Evolutionary conservation across 2,888 invertebrate species (phyloP), one percentile per base, ranked within the genome.

Genomic region (Xanthorhoe spadicearia): DNA sequence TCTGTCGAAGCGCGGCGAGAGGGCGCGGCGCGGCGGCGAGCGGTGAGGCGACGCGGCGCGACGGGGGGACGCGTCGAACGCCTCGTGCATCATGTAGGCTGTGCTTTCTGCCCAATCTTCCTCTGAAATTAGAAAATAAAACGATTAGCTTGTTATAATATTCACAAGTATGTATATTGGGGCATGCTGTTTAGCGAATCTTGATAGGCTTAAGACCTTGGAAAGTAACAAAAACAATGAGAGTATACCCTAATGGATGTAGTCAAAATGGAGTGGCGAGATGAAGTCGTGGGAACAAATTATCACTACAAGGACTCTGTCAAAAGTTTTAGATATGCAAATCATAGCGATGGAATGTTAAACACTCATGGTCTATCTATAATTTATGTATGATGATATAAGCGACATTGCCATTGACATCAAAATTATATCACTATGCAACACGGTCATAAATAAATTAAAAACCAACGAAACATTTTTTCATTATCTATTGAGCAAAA

Each of bases 21-120:
- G 79, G 78, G 72, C 77, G 86, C 77, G 82, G 81, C 67, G 77
- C 86, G 77, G 63, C 0, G 72, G 69, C 81, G 78, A 60, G 61
- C 78, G 75, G 65, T 82, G 79, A 28, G 90, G 81, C 13, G 93
- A 83, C 58, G 87, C 77, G 0, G 87, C 87, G 9, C 89, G 85
- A 13, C 91, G 86, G 1, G 88, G 89, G 0, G 92, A 93, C 28
- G 93, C 88, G 68, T 94, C 94, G 75, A 94, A 92, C 0, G 94
- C 92, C 72, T 94, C 93, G 76, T 94, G 94, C 94, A 95, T 95
- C 85, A 95, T 89, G 81, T 95, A 95, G 9, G 94, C 94, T 17
- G 94, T 94, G 74, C 95, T 95, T 70, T 94, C 94, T 54, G 94
- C 95, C 96, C 96, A 96, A 81, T 96, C 96, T 78, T 96, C 96